Base-by-base conservation (phyloP, 1,140 invertebrate genomes). In the Paralvinella palmiformis region DNA sequence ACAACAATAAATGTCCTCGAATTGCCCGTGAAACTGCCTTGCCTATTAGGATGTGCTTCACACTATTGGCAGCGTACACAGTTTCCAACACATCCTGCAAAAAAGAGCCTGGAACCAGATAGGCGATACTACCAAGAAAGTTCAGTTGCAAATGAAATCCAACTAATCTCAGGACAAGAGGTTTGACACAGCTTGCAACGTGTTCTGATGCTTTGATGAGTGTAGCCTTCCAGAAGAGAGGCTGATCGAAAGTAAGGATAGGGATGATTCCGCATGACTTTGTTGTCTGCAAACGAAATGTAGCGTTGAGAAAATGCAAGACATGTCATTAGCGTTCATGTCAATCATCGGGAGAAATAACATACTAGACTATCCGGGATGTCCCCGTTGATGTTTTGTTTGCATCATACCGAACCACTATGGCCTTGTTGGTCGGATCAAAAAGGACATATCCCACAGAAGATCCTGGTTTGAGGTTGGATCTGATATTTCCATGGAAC, bases 271-370 rank as follows among this genome's bases (percentile, higher is more conserved):
- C 57, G 41, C 67, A 22, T 44, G n/a, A 44, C n/a, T n/a, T 41
- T 10, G 37, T n/a, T 41, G 37, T 41, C n/a, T 10, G 37, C 37
- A 10, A 41, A n/a, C 37, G n/a, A 41, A 41, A 41, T 41, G n/a
- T n/a, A 41, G 10, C 10, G 37, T 41, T 10, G 37, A 41, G n/a
- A n/a, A n/a, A 10, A 41, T 57, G 52, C 65, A 66, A 13, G 61
- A 22, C 17, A 63, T 59, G 56, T 64, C 56, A 22, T 53, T 55
- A 31, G 53, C 56, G 41, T 64, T 59, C 62, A 67, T 63, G 36
- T 63, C 62, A 50, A 67, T 59, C 24, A 67, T 67, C n/a, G 65
- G 62, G 32, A 67, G 41, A n/a, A 64, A 67, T 6, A 53, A 24
- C 15, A 67, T 36, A 15, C 55, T 41, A 27, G 62, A 64, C 36